Percentiles rank a stretch among this genome's conserved stretches.
phyloP scores from a whole-genome alignment of 2,113 vertebrate species.

The Gracilinanus agilis region DNA sequence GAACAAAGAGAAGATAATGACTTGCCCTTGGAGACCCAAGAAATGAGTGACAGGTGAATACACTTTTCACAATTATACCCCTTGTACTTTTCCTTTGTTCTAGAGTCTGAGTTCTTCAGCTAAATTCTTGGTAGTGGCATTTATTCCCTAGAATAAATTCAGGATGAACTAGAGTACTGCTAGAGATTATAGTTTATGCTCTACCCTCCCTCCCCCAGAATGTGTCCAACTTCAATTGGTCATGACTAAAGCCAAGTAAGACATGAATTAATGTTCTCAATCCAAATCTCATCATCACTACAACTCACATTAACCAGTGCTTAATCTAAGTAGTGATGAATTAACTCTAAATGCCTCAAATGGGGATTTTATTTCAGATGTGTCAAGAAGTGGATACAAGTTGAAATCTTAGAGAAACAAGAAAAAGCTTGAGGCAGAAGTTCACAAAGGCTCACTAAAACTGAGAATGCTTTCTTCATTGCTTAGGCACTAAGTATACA shows the following conservation, averaged over 20 bases:
- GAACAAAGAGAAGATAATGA: background rate
- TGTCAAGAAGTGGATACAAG: background rate
- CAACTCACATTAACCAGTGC: slow-evolving; percentile 41
- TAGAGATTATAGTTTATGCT: background rate
- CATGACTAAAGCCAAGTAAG: slow-evolving; percentile 6
- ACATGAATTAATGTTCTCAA: slow-evolving; percentile 15
- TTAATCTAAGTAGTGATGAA: slow-evolving; percentile 42
- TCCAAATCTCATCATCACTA: slow-evolving; percentile 37
- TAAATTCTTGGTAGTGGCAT: background rate
- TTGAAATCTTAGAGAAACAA: background rate
- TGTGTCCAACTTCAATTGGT: background rate
- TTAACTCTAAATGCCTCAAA: slow-evolving; percentile 51
- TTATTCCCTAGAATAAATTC: background rate
- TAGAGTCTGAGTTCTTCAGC: background rate
- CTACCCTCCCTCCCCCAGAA: background rate
- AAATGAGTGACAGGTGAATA: background rate
- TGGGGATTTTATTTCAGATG: slow-evolving; percentile 43
- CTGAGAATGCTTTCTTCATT: background rate
- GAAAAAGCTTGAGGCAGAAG: background rate
- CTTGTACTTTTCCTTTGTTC: slow-evolving; percentile 15
- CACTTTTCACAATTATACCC: background rate
- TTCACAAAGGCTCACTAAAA: background rate
- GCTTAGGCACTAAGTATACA: no score
- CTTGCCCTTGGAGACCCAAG: background rate
- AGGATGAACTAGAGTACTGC: background rate